These are phyloP conservation scores for Euschistus heros DNA, from an alignment of 1,140 invertebrate genomes.

Conservation along the genomic window DNA sequence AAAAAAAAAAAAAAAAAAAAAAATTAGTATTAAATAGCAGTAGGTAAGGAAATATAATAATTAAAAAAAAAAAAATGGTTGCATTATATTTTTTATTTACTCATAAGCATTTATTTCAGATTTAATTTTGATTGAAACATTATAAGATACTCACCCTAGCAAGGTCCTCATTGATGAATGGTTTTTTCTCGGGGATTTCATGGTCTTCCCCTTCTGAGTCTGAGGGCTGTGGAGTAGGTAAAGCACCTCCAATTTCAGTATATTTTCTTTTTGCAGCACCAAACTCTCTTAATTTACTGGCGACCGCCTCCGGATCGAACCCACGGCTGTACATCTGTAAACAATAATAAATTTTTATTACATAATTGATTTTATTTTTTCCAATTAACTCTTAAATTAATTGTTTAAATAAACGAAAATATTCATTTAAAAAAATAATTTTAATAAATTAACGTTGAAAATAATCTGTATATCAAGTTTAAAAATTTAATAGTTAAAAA, in stretches of 20 bases:
- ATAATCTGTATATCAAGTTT: too few species aligned
- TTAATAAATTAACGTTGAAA: too few species aligned
- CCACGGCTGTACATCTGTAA: slow-evolving; percentile 27
- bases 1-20: slow-evolving; percentile 30
- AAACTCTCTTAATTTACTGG: slow-evolving; percentile 31
- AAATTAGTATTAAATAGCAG: neutral
- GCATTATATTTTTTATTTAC: too few species aligned
- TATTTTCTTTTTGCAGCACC: slow-evolving; percentile 31
- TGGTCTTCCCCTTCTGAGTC: slow-evolving; percentile 42
- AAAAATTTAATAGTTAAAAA: too few species aligned
- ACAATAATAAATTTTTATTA: too few species aligned
- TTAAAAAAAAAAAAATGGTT: too few species aligned
- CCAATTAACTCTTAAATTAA: too few species aligned
- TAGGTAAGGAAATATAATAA: neutral
- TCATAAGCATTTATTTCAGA: neutral
- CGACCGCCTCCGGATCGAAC: slow-evolving; percentile 36
- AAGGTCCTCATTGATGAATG: slow-evolving; percentile 32
- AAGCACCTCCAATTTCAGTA: slow-evolving; percentile 29
- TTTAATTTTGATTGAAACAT: neutral
- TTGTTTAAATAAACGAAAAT: too few species aligned
- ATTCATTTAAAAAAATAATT: too few species aligned
- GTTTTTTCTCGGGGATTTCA: slow-evolving; percentile 32
- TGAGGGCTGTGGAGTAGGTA: slow-evolving; percentile 41
- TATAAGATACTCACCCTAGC: slow-evolving; percentile 34
- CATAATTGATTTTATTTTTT: too few species aligned